Evolutionary conservation across 2,888 invertebrate species (phyloP), one percentile per base, ranked within the genome.

Genomic region (Cremastinae sp.): DNA sequence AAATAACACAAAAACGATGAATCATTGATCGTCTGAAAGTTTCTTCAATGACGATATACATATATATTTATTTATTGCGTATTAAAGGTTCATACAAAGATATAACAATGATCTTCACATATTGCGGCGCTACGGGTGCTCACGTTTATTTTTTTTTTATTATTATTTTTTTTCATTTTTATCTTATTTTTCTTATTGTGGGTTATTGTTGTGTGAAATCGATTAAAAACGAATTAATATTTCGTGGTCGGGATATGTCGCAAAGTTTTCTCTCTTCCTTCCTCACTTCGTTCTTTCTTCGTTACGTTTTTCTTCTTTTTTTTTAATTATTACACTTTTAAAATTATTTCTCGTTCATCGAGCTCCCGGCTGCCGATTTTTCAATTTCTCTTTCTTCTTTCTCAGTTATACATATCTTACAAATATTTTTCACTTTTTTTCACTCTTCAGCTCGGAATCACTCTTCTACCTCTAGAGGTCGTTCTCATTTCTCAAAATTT

Each of bases 71-170:
- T 80, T 83, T 85, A 86, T 85, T 85, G 84, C 83, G 82, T 86
- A 86, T 83, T 84, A 85, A 85, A 86, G 84, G 84, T 85, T 79
- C 83, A 83, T 86, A 86, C 85, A 86, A 86, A 86, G 83, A 84
- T 85, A 86, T 85, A 85, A 86, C 84, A 85, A 85, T 82, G 83
- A 82, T 83, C 78, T 82, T 82, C 81, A 81, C 81, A 78, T 81
- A 79, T 79, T 80, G 81, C 81, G 81, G 78, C 80, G 81, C 80
- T 81, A 84, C 83, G 80, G 78, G 78, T 80, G 80, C 79, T 79
- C 79, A 79, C 78, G 78, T 80, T 79, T 75, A 76, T 74, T 72
- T 71, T 9, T 62, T 75, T 55, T 18, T 43, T 61, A 65, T 58
- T 41, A 47, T 47, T 56, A 59, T 75, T 37, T 39, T 56, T 62